Base-by-base conservation (phyloP, 2,797 vertebrate species). In the Acanthiza pusilla region DNA sequence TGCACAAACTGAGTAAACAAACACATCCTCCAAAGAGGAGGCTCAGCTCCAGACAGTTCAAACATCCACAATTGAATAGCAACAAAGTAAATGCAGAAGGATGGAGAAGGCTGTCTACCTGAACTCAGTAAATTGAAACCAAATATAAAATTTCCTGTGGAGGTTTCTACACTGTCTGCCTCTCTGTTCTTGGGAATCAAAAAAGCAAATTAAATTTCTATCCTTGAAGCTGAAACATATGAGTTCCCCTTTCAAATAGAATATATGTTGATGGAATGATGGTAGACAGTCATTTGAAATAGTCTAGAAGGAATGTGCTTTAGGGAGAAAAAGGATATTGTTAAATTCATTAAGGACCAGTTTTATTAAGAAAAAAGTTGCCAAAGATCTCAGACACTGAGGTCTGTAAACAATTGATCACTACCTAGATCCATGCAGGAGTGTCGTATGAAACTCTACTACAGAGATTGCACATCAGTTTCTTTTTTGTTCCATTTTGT, bases 61-160 rank as follows among this genome's bases (percentile, higher is more conserved):
- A 83, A 96, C 68, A 82, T 26, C 1, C 15, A 18, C 74, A 43
- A 1, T 6, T 67, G 81, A 85, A 72, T 4, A 68, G 51, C 62
- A 92, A 1, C 57, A 86, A 57, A 92, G 84, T 77, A 83, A 96
- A 91, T 89, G 82, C 38, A 58, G 55, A 51, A 61, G 71, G 80
- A 45, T 1, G 4, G 32, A 82, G n/a, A n/a, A 45, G n/a, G 11
- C 60, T 63, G 60, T 50, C 72, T 87, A 51, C 84, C 86, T 94
- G 63, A 85, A 54, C 36, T 68, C 81, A 55, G 25, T 75, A 89
- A 77, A 95, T 25, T 91, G 86, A 92, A 97, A 58, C 65, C 78
- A 95, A 96, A 88, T 48, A 91, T 4, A 89, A 80, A 57, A 72
- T 76, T 90, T 88, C 83, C 83, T 76, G 1, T 30, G 42, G 76